A percentile compares a stretch with the other conserved stretches of the same genome.
Conservation (phyloP, 2,888 invertebrate genomes). For the Anthophora plumipes region DNA sequence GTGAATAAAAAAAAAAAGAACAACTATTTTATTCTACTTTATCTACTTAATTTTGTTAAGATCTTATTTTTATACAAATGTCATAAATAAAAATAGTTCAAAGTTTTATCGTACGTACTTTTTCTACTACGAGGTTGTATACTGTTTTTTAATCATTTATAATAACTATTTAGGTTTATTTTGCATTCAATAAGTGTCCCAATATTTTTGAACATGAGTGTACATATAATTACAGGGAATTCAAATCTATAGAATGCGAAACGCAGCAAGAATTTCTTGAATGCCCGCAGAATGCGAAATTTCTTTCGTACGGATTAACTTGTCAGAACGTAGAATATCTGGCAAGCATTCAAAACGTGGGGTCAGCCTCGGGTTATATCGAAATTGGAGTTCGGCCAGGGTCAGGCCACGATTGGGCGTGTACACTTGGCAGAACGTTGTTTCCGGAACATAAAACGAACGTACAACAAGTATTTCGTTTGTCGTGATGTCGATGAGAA, state of each 20-base stretch:
- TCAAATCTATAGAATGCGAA: background rate
- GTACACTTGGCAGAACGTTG: conserved; percentile 2
- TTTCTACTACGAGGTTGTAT: too few species aligned
- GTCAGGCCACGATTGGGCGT: conserved; percentile 21
- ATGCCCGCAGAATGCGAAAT: background rate
- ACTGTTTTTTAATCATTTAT: too few species aligned
- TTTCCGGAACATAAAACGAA: background rate
- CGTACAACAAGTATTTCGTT: conserved; percentile 12
- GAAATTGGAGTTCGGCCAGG: conserved; percentile 53
- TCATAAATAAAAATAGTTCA: too few species aligned
- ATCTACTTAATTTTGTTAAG: background rate
- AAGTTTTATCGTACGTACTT: too few species aligned
- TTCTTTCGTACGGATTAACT: conserved; percentile 17
- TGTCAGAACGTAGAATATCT: background rate
- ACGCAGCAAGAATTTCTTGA: background rate
- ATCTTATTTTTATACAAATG: too few species aligned
- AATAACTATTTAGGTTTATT: too few species aligned
- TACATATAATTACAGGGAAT: background rate
- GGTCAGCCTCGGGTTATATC: conserved; percentile 36
- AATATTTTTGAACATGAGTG: too few species aligned
- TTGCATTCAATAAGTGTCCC: too few species aligned
- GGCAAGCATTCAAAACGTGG: conserved; percentile 25
- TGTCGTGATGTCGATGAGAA: background rate
- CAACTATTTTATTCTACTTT: too few species aligned
- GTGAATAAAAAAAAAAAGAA: too few species aligned